Conservation (phyloP, 2,888 invertebrate genomes). For the Reticulitermes lucifugus region DNA sequence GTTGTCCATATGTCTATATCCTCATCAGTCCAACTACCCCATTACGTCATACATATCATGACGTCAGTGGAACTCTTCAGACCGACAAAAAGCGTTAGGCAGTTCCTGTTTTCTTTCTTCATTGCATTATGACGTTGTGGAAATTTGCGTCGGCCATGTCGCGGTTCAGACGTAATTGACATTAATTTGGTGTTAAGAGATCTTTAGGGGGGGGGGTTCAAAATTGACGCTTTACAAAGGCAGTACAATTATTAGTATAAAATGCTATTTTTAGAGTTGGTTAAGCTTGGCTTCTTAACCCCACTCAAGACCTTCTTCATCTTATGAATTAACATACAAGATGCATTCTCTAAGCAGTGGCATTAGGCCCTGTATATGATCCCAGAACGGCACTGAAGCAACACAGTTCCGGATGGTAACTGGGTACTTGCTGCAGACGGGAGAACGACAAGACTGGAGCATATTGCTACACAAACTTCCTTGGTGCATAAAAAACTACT, state of each 20-base stretch:
- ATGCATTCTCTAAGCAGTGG: background rate
- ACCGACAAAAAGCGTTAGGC: slow-evolving; percentile 16
- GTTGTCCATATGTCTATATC: background rate
- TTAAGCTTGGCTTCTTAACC: background rate
- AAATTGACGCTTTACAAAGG: slow-evolving; percentile 22
- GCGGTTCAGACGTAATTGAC: slow-evolving; percentile 37
- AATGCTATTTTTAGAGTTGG: slow-evolving; percentile 22
- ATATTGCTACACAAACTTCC: too few species aligned
- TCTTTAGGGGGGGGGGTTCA: background rate
- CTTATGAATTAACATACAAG: slow-evolving; percentile 2
- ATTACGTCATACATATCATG: slow-evolving; percentile 17
- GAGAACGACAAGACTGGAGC: too few species aligned
- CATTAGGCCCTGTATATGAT: background rate
- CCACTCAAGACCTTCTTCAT: slow-evolving; percentile 7
- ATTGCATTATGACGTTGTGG: slow-evolving; percentile 36
- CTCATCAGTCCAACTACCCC: background rate
- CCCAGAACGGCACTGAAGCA: background rate
- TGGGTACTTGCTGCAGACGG: too few species aligned
- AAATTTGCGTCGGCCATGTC: background rate
- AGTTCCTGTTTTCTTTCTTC: slow-evolving; percentile 35
- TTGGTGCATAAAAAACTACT: too few species aligned
- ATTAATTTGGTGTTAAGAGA: slow-evolving; percentile 39
- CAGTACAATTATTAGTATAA: slow-evolving; percentile 7
- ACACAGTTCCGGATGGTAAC: background rate
- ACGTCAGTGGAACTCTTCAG: slow-evolving; percentile 26